Evolutionary conservation across 1,140 invertebrate genomes (phyloP).

Genomic region (Papilio dardanus): DNA sequence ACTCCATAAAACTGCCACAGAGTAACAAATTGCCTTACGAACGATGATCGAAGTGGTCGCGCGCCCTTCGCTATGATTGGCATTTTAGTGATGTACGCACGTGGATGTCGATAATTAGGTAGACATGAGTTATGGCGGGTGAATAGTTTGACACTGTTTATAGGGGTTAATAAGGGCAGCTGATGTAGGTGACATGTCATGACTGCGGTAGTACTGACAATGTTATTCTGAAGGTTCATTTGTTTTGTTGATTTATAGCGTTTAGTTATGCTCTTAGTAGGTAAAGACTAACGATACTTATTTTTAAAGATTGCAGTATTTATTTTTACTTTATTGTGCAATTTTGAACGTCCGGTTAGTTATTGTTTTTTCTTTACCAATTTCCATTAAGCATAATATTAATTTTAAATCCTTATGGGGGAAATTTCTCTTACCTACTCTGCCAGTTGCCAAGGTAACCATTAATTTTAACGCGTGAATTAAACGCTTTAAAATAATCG

Average conservation of each 20-base stretch:
- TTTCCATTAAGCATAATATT: too few species aligned
- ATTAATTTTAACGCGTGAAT: background rate
- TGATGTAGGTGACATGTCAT: constrained; percentile 43
- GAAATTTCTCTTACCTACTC: background rate
- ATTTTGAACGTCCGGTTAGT: background rate
- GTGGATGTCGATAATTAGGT: constrained; percentile 53
- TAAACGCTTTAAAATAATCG: background rate
- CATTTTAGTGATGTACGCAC: constrained; percentile 37
- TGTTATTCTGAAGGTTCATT: constrained; percentile 24
- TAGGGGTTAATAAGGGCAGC: constrained; percentile 66
- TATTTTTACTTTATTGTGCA: background rate
- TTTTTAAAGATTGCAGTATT: background rate
- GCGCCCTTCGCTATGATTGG: constrained; percentile 22
- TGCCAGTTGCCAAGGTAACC: background rate
- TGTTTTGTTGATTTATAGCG: constrained; percentile 19
- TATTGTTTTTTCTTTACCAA: too few species aligned
- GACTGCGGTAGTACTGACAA: background rate
- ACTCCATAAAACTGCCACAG: constrained; percentile 51
- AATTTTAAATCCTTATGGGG: background rate
- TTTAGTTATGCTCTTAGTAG: background rate
- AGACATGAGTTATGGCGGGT: constrained; percentile 54
- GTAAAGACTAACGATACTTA: background rate
- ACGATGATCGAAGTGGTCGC: constrained; percentile 34
- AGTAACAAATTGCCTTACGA: constrained; percentile 51
- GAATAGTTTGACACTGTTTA: constrained; percentile 56